phyloP scores from a whole-genome alignment of 2,113 vertebrate genomes.

The Plectropomus leopardus region DNA sequence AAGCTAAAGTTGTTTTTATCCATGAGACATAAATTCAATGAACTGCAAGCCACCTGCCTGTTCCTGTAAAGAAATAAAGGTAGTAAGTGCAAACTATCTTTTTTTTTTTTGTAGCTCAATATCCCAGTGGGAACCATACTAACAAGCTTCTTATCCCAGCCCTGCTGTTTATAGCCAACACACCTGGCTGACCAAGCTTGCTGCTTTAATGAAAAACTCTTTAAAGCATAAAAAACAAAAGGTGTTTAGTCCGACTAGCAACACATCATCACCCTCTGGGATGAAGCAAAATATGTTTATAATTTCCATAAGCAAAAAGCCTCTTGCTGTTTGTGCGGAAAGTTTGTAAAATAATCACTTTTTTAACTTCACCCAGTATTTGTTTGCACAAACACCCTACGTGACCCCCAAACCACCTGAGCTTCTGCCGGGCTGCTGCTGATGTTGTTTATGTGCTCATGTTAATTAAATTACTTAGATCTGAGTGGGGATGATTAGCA shows the following conservation, averaged over 20 bases:
- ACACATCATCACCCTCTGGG: neutral
- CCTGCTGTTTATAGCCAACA: constrained; percentile 18
- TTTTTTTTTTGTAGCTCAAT: constrained; percentile 12
- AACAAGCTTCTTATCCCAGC: constrained; percentile 22
- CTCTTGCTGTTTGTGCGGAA: constrained; percentile 12
- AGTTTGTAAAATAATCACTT: constrained; percentile 31
- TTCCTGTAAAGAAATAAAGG: constrained; percentile 17
- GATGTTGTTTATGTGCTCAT: constrained; percentile 70
- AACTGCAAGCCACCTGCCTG: neutral
- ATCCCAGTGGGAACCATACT: constrained; percentile 23
- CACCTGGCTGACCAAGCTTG: constrained; percentile 28
- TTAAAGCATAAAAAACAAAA: constrained; percentile 6
- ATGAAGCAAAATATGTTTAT: constrained; percentile 14
- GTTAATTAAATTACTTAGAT: constrained; percentile 77
- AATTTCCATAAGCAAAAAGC: constrained; percentile 8
- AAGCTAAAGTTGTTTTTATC: neutral
- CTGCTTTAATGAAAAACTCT: constrained; percentile 23
- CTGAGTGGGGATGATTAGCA: constrained; percentile 73
- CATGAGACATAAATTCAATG: neutral
- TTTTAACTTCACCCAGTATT: constrained; percentile 16
- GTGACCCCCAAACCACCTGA: constrained; percentile 31
- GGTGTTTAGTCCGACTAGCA: constrained; percentile 1
- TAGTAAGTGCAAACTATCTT: constrained; percentile 15
- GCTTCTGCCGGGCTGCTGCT: constrained; percentile 35
- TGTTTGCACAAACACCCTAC: constrained; percentile 43